phyloP scores from a whole-genome alignment of 2,797 vertebrate genomes.

The Channa striata region DNA sequence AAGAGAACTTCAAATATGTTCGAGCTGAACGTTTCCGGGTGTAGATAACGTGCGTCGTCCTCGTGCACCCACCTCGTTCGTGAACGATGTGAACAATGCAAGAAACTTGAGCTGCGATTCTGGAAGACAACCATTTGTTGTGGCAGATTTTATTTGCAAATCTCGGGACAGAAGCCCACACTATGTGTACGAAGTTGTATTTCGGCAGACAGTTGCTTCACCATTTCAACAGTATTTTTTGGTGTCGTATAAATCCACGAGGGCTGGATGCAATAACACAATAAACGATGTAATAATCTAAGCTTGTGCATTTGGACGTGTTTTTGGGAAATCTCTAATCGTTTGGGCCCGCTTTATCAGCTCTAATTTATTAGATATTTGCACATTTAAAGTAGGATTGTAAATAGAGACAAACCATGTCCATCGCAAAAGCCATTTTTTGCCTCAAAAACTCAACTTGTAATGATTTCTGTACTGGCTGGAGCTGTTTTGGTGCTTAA shows the following conservation, averaged over 20 bases:
- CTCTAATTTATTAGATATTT: constrained; percentile 12
- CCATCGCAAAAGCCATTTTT: constrained; percentile 49
- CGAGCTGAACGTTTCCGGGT: background rate
- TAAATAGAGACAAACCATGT: constrained; percentile 40
- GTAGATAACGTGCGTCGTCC: background rate
- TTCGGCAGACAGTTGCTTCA: background rate
- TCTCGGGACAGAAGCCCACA: background rate
- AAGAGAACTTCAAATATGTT: constrained; percentile 3
- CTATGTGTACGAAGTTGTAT: background rate
- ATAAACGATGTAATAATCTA: background rate
- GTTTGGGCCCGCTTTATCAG: background rate
- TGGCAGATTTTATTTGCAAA: background rate
- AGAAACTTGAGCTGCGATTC: background rate
- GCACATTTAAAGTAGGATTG: constrained; percentile 17
- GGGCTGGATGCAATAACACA: background rate
- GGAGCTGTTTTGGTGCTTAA: constrained; percentile 79
- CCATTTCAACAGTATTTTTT: background rate
- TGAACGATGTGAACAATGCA: too few relatives aligned
- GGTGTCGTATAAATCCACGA: background rate
- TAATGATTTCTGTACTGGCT: constrained; percentile 69
- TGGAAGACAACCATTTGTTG: background rate
- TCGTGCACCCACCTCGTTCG: too few relatives aligned
- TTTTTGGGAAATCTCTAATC: background rate
- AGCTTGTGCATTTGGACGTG: too few relatives aligned
- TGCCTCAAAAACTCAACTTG: constrained; percentile 56